These are phyloP conservation scores for Paelopatides confundens DNA, from an alignment of 53 echinoderm and acorn worm species.

Conservation along the genomic window DNA sequence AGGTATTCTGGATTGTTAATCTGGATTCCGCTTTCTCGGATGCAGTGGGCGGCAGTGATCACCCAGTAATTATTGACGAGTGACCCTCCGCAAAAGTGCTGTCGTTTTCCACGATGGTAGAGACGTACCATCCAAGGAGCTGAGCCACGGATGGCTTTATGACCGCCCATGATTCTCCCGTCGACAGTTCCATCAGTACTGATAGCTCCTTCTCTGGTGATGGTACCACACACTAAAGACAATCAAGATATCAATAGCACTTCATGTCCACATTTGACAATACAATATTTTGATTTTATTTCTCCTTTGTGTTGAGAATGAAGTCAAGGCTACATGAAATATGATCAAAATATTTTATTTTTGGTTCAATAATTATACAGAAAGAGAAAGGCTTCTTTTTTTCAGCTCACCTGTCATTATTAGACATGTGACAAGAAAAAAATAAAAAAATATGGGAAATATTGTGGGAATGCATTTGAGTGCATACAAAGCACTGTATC, in stretches of 20 bases:
- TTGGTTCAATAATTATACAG: not conserved
- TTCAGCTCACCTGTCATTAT: no score
- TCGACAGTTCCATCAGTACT: not conserved
- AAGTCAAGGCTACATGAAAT: no score
- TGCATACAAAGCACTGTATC: no score
- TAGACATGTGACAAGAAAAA: no score
- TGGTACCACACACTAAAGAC: constrained; percentile 20
- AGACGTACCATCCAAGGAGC: constrained; percentile 83
- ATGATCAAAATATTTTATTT: no score
- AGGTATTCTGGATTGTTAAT: constrained; percentile 4
- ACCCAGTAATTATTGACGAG: constrained; percentile 84
- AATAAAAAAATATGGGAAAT: no score
- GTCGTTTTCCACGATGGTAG: constrained; percentile 21
- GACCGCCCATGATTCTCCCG: constrained; percentile 66
- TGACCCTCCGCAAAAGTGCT: constrained; percentile 75
- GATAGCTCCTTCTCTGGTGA: constrained; percentile 62
- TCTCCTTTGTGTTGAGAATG: no score
- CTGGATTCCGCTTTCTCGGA: not conserved
- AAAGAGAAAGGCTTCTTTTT: not conserved
- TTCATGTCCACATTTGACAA: no score
- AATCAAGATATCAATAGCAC: not conserved
- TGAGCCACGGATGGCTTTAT: constrained; percentile 70
- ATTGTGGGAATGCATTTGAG: no score
- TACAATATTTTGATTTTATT: no score
- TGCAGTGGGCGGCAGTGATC: constrained; percentile 81